Evolutionary conservation across 2,888 invertebrate species (phyloP).

Genomic region (Tridacna gigas): DNA sequence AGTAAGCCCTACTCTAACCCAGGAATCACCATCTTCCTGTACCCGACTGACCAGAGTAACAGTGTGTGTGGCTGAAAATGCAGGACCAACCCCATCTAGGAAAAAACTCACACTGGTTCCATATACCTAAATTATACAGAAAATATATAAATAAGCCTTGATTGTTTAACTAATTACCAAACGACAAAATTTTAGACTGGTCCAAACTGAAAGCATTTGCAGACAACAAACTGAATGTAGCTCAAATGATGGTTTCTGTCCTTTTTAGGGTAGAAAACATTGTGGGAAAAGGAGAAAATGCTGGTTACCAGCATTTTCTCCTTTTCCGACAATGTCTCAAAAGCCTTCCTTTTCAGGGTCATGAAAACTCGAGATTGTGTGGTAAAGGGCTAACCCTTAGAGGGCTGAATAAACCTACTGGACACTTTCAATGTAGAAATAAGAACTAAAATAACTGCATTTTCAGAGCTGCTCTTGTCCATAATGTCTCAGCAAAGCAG

Average conservation of each 20-base stretch:
- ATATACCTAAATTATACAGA: conserved; percentile 72
- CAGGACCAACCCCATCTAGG: conserved; percentile 78
- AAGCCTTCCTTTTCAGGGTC: neutral
- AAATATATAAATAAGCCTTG: neutral
- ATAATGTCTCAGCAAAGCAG: too few relatives aligned
- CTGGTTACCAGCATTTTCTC: neutral
- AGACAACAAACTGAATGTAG: too few relatives aligned
- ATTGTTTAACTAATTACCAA: neutral
- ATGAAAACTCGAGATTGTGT: neutral
- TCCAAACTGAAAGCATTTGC: too few relatives aligned
- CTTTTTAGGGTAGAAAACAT: too few relatives aligned
- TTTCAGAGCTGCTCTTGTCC: too few relatives aligned
- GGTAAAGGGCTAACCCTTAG: neutral
- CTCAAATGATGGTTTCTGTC: too few relatives aligned
- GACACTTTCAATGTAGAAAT: too few relatives aligned
- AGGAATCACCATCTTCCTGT: conserved; percentile 74
- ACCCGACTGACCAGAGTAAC: conserved; percentile 68
- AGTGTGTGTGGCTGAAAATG: conserved; percentile 73
- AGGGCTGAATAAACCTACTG: too few relatives aligned
- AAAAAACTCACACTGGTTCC: conserved; percentile 78
- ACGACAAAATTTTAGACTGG: neutral
- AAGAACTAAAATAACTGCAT: too few relatives aligned
- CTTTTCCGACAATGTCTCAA: neutral
- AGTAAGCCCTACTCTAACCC: conserved; percentile 77
- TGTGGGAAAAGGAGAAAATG: too few relatives aligned